These are phyloP conservation scores for Lagocephalus sceleratus DNA, from an alignment of 2,797 vertebrate species.

Conservation along the genomic window DNA sequence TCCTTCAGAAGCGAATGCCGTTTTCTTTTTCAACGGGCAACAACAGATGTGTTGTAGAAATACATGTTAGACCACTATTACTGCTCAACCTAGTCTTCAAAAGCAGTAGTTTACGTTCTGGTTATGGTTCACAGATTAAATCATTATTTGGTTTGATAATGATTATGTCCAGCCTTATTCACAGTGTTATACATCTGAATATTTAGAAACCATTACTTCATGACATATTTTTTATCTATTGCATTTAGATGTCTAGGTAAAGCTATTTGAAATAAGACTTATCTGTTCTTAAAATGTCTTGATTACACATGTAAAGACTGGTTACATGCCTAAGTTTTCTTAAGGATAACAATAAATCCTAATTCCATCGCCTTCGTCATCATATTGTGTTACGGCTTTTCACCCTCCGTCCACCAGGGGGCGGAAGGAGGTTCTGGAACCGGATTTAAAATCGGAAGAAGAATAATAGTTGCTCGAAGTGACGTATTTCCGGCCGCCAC, in stretches of 20 bases:
- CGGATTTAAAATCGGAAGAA: too few relatives aligned
- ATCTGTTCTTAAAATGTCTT: too few relatives aligned
- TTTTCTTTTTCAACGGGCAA: not conserved
- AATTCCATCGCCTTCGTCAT: too few relatives aligned
- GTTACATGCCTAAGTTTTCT: not conserved
- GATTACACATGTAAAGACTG: not conserved
- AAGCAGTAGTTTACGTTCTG: not conserved
- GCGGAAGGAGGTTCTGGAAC: not conserved
- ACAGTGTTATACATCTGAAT: not conserved
- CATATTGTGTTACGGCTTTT: not conserved
- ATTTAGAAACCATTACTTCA: not conserved
- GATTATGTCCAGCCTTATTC: not conserved
- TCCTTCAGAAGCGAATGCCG: not conserved
- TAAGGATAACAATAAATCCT: too few relatives aligned
- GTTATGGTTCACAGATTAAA: not conserved
- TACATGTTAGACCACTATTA: not conserved
- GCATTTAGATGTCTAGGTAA: not conserved
- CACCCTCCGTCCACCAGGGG: not conserved
- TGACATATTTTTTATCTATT: not conserved
- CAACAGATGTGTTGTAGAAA: not conserved
- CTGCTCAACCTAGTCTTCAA: not conserved
- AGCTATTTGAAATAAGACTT: too few relatives aligned
- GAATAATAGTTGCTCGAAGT: conserved; percentile 4
- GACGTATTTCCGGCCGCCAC: conserved; percentile 61
- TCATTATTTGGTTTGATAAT: not conserved